Base-by-base conservation (phyloP, 2,888 invertebrate species). In the Chydorus sphaericus region DNA sequence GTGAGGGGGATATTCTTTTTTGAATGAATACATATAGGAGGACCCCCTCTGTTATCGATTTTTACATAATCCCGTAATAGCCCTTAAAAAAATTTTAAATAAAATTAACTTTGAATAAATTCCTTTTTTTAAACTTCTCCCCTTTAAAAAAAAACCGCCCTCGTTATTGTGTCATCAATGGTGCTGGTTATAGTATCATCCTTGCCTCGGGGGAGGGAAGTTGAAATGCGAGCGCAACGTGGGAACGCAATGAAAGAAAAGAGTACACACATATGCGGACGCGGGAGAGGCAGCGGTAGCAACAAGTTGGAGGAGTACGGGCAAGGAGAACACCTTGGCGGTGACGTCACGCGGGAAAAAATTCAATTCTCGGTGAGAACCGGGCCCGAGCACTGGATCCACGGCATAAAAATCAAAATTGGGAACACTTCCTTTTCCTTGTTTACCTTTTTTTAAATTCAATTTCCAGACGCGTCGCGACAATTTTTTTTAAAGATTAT, bases 181-280 rank as follows among this genome's bases (percentile, higher is more conserved):
- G n/a, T n/a, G n/a, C n/a, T n/a, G n/a, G n/a, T n/a, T n/a, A n/a
- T n/a, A n/a, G n/a, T n/a, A n/a, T n/a, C n/a, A n/a, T n/a, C n/a
- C n/a, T n/a, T n/a, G n/a, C n/a, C n/a, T n/a, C n/a, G n/a, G n/a
- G 28, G 28, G 18, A 28, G 44, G 44, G 44, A 44, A 44, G 44
- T 44, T 44, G 44, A 14, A 44, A 44, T 10, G 44, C 44, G 44
- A 44, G 44, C 44, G 18, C 14, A 44, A 44, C 44, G 44, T 44
- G 44, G 44, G 44, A 44, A 44, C 39, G 20, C 18, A 39, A 39
- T 20, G 23, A 16, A n/a, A 39, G 38, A 39, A 14, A 33, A 33
- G 33, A 33, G 33, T 33, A 33, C 33, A 10, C 8, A 14, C 14
- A 33, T 14, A 10, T 10, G 33, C 33, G 8, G 8, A 33, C 33